Conservation (phyloP, 2,888 invertebrate genomes). For the Cataglyphis rosenhaueri region DNA sequence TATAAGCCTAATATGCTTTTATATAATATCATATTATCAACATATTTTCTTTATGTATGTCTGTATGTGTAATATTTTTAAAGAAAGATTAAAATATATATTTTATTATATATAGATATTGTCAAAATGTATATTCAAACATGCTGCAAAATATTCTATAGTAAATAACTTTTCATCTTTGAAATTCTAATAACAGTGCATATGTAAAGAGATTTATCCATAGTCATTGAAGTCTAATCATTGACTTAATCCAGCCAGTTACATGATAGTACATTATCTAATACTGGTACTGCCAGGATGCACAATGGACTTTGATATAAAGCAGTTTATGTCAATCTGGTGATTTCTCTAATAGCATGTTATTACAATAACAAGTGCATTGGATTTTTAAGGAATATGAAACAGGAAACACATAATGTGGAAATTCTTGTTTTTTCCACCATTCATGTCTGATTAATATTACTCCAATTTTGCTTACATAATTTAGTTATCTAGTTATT, state of each 20-base stretch:
- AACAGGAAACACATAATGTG: constrained; percentile 15
- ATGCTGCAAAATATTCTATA: not conserved
- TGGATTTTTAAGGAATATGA: constrained; percentile 28
- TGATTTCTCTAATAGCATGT: constrained; percentile 25
- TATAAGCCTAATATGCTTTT: constrained; percentile 1
- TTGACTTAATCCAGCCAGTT: constrained; percentile 43
- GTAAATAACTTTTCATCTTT: not conserved
- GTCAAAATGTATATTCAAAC: not conserved
- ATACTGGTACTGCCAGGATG: constrained; percentile 30
- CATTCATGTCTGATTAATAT: constrained; percentile 10
- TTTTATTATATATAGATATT: not conserved
- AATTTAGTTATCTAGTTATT: not conserved
- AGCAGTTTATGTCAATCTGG: constrained; percentile 34
- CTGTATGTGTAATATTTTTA: not conserved
- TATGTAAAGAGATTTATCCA: constrained; percentile 24
- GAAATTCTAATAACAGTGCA: constrained; percentile 12
- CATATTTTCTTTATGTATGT: not conserved
- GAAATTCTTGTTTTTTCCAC: constrained; percentile 7
- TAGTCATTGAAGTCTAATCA: constrained; percentile 40
- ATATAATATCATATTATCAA: not conserved
- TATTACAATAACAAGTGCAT: constrained; percentile 26
- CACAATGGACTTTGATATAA: constrained; percentile 33
- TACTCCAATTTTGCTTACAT: not conserved
- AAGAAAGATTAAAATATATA: not conserved
- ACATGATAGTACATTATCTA: constrained; percentile 40